phyloP scores from a whole-genome alignment of 2,113 vertebrate genomes.

The Scortum barcoo region DNA sequence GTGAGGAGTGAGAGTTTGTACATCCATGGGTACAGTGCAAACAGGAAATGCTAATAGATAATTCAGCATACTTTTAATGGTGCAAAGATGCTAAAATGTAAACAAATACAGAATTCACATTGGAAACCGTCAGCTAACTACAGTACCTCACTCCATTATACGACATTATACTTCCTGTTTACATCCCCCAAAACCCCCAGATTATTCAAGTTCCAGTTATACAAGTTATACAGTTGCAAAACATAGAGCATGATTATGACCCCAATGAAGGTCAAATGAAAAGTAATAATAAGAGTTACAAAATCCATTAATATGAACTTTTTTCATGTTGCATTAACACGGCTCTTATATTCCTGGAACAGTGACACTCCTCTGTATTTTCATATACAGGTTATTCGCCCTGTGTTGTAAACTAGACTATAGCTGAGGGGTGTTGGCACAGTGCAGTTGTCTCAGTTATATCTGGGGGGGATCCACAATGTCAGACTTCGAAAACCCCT shows the following conservation, averaged over 20 bases:
- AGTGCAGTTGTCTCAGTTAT: not conserved
- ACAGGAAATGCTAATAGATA: not conserved
- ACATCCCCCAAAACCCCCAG: not conserved
- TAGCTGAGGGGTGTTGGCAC: not conserved
- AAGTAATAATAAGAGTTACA: no score
- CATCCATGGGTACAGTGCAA: not conserved
- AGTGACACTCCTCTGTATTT: not conserved
- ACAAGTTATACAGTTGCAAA: not conserved
- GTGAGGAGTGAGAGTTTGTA: no score
- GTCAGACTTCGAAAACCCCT: not conserved
- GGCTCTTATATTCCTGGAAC: not conserved
- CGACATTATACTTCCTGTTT: not conserved
- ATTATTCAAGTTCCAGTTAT: no score
- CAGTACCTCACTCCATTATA: not conserved
- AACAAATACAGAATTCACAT: not conserved
- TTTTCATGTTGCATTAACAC: not conserved
- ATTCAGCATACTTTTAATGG: not conserved
- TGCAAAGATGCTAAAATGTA: not conserved
- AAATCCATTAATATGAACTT: not conserved
- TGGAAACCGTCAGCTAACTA: not conserved
- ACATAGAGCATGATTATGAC: not conserved
- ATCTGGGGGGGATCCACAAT: not conserved
- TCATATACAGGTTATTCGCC: not conserved
- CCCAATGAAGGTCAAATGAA: not conserved
- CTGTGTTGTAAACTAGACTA: not conserved